Conservation (phyloP, 2,888 invertebrate genomes). For the Chalcosyrphus nemorum region DNA sequence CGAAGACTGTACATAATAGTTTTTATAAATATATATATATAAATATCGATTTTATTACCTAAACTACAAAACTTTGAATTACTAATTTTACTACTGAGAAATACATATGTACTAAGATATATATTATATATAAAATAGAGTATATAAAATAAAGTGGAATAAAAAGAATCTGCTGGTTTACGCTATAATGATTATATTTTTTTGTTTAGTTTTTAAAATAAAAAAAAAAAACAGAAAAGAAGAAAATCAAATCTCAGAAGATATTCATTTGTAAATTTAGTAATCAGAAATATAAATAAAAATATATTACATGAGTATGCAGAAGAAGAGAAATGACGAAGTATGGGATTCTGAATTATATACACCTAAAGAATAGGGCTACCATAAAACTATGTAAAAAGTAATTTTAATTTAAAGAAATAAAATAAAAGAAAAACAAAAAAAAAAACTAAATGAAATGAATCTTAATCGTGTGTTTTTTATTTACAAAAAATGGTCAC, state of each 20-base stretch:
- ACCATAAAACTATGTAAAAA: conserved; percentile 72
- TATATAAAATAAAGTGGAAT: conserved; percentile 35
- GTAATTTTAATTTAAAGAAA: conserved; percentile 68
- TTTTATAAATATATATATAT: conserved; percentile 51
- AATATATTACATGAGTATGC: conserved; percentile 32
- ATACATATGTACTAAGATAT: conserved; percentile 61
- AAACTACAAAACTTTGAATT: conserved; percentile 63
- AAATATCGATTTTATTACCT: conserved; percentile 70
- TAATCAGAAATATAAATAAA: conserved; percentile 35
- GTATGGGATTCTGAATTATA: conserved; percentile 45
- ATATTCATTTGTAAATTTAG: conserved; percentile 68
- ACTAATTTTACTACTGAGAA: conserved; percentile 70
- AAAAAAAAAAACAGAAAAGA: neutral
- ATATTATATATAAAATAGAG: conserved; percentile 54
- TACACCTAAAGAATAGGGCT: conserved; percentile 43
- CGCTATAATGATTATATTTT: conserved; percentile 58
- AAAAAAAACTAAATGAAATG: conserved; percentile 37
- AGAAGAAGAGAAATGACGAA: neutral
- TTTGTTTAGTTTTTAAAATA: conserved; percentile 36
- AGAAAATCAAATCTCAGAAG: conserved; percentile 26
- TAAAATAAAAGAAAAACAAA: conserved; percentile 51
- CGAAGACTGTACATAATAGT: conserved; percentile 72
- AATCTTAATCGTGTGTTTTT: conserved; percentile 2
- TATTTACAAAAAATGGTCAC: neutral
- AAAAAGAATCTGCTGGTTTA: conserved; percentile 48